A percentile compares a stretch with the other conserved stretches of the same genome.
Conservation (phyloP, 2,888 invertebrate species). For the Pocota personata region DNA sequence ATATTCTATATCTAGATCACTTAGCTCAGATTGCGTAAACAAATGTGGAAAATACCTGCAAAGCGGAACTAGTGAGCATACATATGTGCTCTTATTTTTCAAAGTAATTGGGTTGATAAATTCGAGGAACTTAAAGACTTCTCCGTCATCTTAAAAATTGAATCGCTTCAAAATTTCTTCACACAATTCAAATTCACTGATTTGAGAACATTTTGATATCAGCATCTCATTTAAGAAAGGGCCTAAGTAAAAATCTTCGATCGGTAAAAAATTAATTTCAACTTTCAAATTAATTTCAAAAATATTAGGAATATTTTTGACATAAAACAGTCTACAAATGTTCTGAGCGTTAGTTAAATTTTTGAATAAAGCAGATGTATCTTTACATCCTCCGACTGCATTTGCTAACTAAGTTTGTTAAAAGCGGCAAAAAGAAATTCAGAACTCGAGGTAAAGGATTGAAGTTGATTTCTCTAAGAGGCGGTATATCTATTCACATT, state of each 20-base stretch:
- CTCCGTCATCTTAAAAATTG: not conserved
- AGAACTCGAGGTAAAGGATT: not conserved
- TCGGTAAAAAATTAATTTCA: not conserved
- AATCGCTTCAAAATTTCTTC: not conserved
- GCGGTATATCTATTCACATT: slow-evolving; percentile 1
- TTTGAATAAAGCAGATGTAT: not conserved
- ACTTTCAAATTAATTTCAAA: slow-evolving; percentile 6
- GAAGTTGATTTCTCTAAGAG: slow-evolving; percentile 1
- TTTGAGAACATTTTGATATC: too few species aligned
- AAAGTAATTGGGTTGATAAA: too few species aligned
- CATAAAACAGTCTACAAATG: slow-evolving; percentile 9
- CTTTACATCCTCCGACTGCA: slow-evolving; percentile 7
- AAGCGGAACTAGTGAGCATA: too few species aligned
- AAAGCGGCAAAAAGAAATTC: not conserved
- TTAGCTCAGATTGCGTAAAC: too few species aligned
- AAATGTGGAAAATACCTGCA: too few species aligned
- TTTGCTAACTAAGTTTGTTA: not conserved
- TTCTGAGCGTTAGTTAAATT: not conserved
- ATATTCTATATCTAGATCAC: not conserved
- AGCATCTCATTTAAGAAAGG: too few species aligned
- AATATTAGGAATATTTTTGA: not conserved
- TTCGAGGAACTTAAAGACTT: too few species aligned
- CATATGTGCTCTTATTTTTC: too few species aligned
- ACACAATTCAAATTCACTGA: too few species aligned
- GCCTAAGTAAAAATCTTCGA: too few species aligned